Conservation (phyloP, 2,113 vertebrate genomes). For the Tenebrosternarchus preto region DNA sequence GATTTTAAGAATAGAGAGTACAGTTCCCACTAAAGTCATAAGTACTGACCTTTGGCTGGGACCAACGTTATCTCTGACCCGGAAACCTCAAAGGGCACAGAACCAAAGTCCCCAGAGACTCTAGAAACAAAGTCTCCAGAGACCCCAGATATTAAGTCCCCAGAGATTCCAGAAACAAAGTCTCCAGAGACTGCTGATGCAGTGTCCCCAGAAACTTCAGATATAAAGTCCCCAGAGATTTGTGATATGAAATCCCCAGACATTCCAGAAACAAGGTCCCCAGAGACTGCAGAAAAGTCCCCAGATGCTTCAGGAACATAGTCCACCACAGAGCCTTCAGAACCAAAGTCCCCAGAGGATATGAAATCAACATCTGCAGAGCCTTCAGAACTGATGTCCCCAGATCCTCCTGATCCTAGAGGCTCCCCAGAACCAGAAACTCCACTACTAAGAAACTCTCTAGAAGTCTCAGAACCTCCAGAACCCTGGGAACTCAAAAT, state of each 20-base stretch:
- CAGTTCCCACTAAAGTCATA: no score
- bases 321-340: constrained; percentile 60
- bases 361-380: constrained; percentile 17
- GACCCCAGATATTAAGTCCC: constrained; percentile 56
- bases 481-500: constrained; percentile 62
- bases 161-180: constrained; percentile 60
- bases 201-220: constrained; percentile 49
- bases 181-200: constrained; percentile 48
- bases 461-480: constrained; percentile 58
- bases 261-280: constrained; percentile 64
- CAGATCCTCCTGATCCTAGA: constrained; percentile 44
- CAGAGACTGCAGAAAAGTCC: constrained; percentile 59
- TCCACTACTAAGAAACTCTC: constrained; percentile 40
- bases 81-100: constrained; percentile 48
- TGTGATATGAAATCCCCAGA: constrained; percentile 58
- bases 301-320: constrained; percentile 56
- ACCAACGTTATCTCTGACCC: constrained; percentile 62
- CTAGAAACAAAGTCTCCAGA: constrained; percentile 53
- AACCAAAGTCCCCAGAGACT: constrained; percentile 54
- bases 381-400: constrained; percentile 55
- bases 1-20: no score
- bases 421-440: constrained; percentile 54
- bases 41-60: constrained; percentile 73
- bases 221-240: constrained; percentile 11
- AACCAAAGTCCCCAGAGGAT: background rate